Percentiles rank a stretch among this genome's conserved stretches.
Evolutionary conservation across 1,140 invertebrate species (phyloP).

Genomic region (Megathymus violae): DNA sequence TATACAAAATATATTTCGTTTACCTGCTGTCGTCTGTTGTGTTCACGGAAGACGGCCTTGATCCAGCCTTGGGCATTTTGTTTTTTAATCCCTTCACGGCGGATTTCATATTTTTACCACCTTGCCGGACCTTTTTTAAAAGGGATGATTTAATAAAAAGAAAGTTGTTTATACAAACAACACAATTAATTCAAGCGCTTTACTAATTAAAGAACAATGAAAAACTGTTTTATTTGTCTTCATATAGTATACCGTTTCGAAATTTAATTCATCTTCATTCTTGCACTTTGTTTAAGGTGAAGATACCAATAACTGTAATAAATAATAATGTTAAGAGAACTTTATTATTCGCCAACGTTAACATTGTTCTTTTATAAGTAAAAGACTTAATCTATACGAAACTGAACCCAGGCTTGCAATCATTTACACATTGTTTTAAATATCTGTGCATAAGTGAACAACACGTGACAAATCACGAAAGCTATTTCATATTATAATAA

Average conservation of each 20-base stretch:
- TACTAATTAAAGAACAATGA: slow-evolving; percentile 12
- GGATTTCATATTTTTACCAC: slow-evolving; percentile 90
- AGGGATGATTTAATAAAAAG: slow-evolving; percentile 6
- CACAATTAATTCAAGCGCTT: background rate
- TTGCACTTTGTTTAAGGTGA: too few relatives aligned
- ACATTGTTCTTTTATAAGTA: too few relatives aligned
- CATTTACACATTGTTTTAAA: background rate
- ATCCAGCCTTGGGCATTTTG: slow-evolving; percentile 84
- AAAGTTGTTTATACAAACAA: background rate
- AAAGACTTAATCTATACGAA: background rate
- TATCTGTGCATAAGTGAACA: background rate
- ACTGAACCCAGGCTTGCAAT: background rate
- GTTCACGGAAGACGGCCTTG: slow-evolving; percentile 70
- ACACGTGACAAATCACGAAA: background rate
- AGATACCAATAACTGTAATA: too few relatives aligned
- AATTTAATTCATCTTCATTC: too few relatives aligned
- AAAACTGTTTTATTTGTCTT: too few relatives aligned
- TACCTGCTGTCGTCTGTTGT: slow-evolving; percentile 76
- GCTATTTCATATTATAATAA: background rate
- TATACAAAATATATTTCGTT: too few relatives aligned
- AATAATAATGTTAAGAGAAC: too few relatives aligned
- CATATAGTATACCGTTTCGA: too few relatives aligned
- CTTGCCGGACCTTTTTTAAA: slow-evolving; percentile 88
- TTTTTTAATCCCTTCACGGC: slow-evolving; percentile 90
- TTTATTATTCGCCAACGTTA: too few relatives aligned